Base-by-base conservation (phyloP, 1,140 invertebrate species). In the Papilio polyxenes region DNA sequence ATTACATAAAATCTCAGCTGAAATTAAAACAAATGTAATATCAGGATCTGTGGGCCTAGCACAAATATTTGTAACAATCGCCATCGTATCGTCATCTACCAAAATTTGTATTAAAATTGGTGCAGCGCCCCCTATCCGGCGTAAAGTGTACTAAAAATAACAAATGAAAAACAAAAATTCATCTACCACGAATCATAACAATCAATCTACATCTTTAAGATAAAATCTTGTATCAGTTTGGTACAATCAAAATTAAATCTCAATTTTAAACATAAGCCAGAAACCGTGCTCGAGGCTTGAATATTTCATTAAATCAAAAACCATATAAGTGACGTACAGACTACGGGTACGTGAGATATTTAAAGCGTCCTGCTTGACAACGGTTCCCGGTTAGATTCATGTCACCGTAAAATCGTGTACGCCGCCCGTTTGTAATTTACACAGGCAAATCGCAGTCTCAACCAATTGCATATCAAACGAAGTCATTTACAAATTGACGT, bases 241-340 rank as follows among this genome's bases (percentile, higher is more conserved):
- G 65, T 72, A 72, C 11, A 40, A 72, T 72, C 31, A 72, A 37
- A 62, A 72, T 6, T 76, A 37, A 44, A 72, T 81, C 51, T 49
- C 48, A 75, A 75, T 44, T 40, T 59, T 59, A 59, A 49, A 75
- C 40, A 20, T 56, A 74, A 75, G 74, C 17, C 37, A 82, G 44
- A 20, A 75, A 75, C 40, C 40, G 74, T 48, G 48, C 8, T 40
- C 37, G 72, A n/a, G n/a, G 72, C 74, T 77, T 87, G 85, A 87
- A 87, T 87, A 87, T 86, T 87, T 87, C 83, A 87, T 87, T 80
- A 44, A 81, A 85, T 84, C 81, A 81, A 85, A 85, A 84, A 84
- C 82, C 82, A 85, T 31, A 78, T 81, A 75, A 75, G n/a, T 53
- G 48, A 44, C 37, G 81, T 74, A 81, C 75, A 80, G 40, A 75